Evolutionary conservation across 2,797 vertebrate genomes (phyloP), one percentile per base, ranked within the genome.

Genomic region (Chiloscyllium punctatum): DNA sequence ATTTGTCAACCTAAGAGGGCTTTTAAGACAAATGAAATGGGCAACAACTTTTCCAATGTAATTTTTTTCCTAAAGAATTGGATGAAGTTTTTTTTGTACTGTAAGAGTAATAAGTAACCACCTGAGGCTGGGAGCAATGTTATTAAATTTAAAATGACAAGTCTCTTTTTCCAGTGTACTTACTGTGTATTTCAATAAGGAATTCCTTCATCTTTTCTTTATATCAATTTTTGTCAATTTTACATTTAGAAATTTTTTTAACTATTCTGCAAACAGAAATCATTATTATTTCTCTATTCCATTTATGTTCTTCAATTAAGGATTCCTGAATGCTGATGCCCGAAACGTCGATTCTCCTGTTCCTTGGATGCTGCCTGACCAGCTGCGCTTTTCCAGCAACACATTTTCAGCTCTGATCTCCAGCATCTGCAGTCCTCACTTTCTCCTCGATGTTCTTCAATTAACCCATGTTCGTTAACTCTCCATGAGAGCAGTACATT

Each of bases 1-100:
- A 98, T 98, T 98, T 98, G 98, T 98, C 98, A 98, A 97, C 97
- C 97, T 97, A 97, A 79, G 96, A 98, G 97, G 97, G 97, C 97
- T 97, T 98, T 97, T 97, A 97, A 97, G 98, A 98, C 97, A 98
- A 98, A 98, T 98, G 97, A 98, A 98, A 98, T 98, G 97, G 97
- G 97, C 97, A 98, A 97, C 96, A 96, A 98, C 97, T 98, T 98
- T 98, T 98, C 97, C 98, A 98, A 98, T 97, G 98, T 97, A 97
- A 98, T 97, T 98, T 95, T 95, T 86, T 72, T 97, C 97, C 97
- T 97, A 98, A 98, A 97, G 98, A 98, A 98, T 98, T 98, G 97
- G 98, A 98, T 98, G 98, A 97, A 98, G 97, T 48, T 48, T 48
- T 98, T 98, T 98, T 98, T 48, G 97, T 98, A 98, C 97, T 96